Evolutionary conservation across 2,113 vertebrate species (phyloP), one percentile per base, ranked within the genome.

Genomic region (Phoenicopterus ruber): DNA sequence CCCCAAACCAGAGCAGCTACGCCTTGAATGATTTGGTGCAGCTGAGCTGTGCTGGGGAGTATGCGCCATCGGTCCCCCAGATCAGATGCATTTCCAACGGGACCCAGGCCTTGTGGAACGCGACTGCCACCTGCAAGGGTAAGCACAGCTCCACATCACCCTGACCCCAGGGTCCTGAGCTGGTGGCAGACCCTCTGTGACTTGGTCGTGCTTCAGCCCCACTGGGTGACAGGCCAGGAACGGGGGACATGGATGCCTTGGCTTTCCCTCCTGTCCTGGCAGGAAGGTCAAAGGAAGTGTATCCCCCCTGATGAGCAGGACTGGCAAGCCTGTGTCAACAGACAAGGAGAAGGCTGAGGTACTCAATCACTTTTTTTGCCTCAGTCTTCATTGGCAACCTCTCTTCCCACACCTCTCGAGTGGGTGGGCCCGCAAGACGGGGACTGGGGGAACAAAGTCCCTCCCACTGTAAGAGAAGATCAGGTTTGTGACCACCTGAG

Each of bases 181-280:
- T 66, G 71, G 57, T 4, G 11, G 1, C 42, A 63, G 67, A 40
- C 29, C 18, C 38, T 46, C 31, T 0, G 3, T 82, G 57, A 34
- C 10, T 8, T 34, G 55, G 40, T 17, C 3, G 2, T 25, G 13
- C 28, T 31, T 57, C 65, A 72, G 44, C 26, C 42, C 38, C 20
- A 54, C 17, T 29, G 47, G 20, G 47, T 24, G 59, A 26, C 17
- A 69, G 54, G 10, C 32, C 50, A 55, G 70, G 55, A 25, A 34
- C 0, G 1, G 28, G 28, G 20, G 17, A 34, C 4, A 18, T 9
- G 17, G 31, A 22, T 49, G 21, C n/a, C 25, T 31, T 7, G 13
- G 15, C 49, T 88, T 88, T 58, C 6, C 17, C 9, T 20, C 10
- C 3, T 63, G 19, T 42, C 57, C 47, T 40, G 58, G 21, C 40